phyloP scores from a whole-genome alignment of 2,888 invertebrate species.

The Frankliniella intonsa region DNA sequence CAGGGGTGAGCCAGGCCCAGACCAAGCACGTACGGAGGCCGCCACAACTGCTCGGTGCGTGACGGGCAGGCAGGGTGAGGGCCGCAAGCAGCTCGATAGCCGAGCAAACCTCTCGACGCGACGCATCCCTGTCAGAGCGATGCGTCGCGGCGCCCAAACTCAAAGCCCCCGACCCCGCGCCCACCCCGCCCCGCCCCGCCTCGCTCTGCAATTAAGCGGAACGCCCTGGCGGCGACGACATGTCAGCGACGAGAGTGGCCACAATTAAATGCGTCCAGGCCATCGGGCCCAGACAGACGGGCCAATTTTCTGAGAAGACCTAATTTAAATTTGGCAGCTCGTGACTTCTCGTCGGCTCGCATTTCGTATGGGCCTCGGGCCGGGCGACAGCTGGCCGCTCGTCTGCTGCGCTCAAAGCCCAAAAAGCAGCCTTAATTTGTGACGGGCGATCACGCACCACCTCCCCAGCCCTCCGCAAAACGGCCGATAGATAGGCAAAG shows the following conservation, averaged over 20 bases:
- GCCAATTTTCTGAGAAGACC: neutral
- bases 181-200: neutral
- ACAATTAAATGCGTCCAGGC: neutral
- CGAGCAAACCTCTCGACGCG: neutral
- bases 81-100: neutral
- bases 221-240: neutral
- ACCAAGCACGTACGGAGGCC: too few relatives aligned
- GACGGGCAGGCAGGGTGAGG: neutral
- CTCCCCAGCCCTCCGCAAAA: too few relatives aligned
- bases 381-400: too few relatives aligned
- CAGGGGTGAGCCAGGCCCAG: too few relatives aligned
- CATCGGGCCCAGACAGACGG: neutral
- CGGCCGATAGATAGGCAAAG: too few relatives aligned
- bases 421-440: too few relatives aligned
- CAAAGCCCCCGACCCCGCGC: too few relatives aligned
- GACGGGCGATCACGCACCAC: too few relatives aligned
- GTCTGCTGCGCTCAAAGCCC: too few relatives aligned
- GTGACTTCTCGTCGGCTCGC: too few relatives aligned
- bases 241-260: neutral
- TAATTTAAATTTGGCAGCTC: conserved; percentile 6
- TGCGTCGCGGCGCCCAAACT: neutral
- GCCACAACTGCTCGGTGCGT: neutral
- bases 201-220: neutral
- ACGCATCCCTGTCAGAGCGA: neutral
- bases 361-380: too few relatives aligned